Conservation (phyloP, 2,888 invertebrate genomes). For the Meliscaeva auricollis region DNA sequence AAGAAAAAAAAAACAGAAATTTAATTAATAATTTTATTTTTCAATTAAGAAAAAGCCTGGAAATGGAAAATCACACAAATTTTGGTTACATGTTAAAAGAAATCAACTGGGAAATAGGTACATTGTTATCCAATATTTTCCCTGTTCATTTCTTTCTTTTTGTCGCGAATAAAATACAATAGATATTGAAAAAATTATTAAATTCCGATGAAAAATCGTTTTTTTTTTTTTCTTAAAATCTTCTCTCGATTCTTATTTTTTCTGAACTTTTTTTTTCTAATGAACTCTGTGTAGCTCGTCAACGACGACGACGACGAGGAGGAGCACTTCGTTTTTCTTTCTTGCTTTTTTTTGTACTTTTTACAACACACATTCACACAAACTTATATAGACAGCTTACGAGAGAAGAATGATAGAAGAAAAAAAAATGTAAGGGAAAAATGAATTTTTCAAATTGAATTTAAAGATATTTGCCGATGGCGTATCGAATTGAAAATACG, state of each 20-base stretch:
- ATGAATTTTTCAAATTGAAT: slow-evolving; percentile 77
- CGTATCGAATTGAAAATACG: slow-evolving; percentile 74
- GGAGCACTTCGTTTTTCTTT: slow-evolving; percentile 35
- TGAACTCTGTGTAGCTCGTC: slow-evolving; percentile 59
- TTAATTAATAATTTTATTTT: slow-evolving; percentile 26
- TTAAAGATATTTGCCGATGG: slow-evolving; percentile 54
- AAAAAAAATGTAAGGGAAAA: slow-evolving; percentile 76
- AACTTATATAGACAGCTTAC: slow-evolving; percentile 66
- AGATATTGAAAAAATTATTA: slow-evolving; percentile 51
- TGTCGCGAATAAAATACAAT: slow-evolving; percentile 55
- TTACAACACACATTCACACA: slow-evolving; percentile 72
- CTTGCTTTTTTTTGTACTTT: slow-evolving; percentile 49
- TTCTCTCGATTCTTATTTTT: slow-evolving; percentile 70
- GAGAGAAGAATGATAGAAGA: slow-evolving; percentile 52
- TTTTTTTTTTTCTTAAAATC: slow-evolving; percentile 52
- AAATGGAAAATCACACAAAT: slow-evolving; percentile 44
- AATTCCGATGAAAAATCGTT: slow-evolving; percentile 66
- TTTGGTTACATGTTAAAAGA: slow-evolving; percentile 17
- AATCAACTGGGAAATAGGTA: slow-evolving; percentile 69
- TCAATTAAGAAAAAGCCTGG: slow-evolving; percentile 34
- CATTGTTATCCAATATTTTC: slow-evolving; percentile 72
- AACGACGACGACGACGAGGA: slow-evolving; percentile 21
- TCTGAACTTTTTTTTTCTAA: slow-evolving; percentile 62
- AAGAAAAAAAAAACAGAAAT: slow-evolving; percentile 51
- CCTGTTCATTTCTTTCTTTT: slow-evolving; percentile 55